Evolutionary conservation across 2,888 invertebrate genomes (phyloP), one percentile per base, ranked within the genome.

Genomic region (Noctua pronuba): DNA sequence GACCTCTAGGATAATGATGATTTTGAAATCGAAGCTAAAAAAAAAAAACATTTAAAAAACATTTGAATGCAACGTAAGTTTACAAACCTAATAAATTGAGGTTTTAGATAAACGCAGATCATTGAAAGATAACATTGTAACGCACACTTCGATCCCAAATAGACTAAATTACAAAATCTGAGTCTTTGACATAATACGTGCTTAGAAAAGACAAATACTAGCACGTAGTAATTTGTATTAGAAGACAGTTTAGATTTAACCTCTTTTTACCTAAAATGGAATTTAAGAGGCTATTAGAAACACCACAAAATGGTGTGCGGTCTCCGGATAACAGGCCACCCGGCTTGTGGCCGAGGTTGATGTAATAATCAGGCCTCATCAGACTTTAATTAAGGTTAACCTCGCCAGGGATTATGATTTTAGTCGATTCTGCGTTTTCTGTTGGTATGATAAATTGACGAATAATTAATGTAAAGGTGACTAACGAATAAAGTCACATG

Each of bases 141-240:
- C 2, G 24, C 60, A 52, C 65, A 73, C 24, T 71, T 70, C 1
- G 52, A 71, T 64, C 35, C 67, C 65, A 68, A 80, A 73, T 80
- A 73, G 28, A 68, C 24, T 46, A 68, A 58, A 68, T 80, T 84
- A 72, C 80, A 71, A 80, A 31, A 66, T n/a, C 58, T 5, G 18
- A 52, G 60, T 16, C 41, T 83, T 73, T 52, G 70, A 73, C 31
- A 76, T 62, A 73, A 70, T 60, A 84, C 83, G 77, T 83, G 81
- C 46, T 80, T 49, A 6, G 80, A 55, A 72, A 60, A 24, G 52
- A 67, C 55, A 68, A 84, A 77, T 70, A 52, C 24, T 10, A 13
- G 31, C 31, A 24, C 31, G 8, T 58, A 69, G 72, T 52, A 60
- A 75, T 83, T 85, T 80, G 77, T 85, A 77, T 83, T 83, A 75